phyloP scores from a whole-genome alignment of 2,888 invertebrate genomes.

The Eupithecia insigniata region DNA sequence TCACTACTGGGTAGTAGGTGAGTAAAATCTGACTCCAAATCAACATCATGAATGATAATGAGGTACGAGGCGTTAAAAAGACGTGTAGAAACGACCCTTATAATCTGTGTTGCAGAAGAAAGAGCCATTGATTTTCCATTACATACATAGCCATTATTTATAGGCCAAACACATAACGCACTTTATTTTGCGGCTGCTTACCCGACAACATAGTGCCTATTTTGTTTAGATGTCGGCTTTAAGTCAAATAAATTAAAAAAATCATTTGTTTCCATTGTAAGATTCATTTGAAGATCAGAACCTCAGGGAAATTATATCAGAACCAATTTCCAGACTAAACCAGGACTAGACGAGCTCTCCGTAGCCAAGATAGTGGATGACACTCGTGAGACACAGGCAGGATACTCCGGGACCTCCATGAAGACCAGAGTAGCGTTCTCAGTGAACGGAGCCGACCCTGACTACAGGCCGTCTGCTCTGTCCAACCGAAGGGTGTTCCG shows the following conservation, averaged over 20 bases:
- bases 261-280: not conserved
- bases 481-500: slow-evolving; percentile 88
- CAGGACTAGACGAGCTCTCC: slow-evolving; percentile 87
- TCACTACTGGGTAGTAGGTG: too few relatives aligned
- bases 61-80: not conserved
- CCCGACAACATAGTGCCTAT: not conserved
- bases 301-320: not conserved
- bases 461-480: slow-evolving; percentile 89
- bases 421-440: slow-evolving; percentile 95
- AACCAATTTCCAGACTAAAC: slow-evolving; percentile 63
- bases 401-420: slow-evolving; percentile 91
- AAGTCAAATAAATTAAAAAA: not conserved
- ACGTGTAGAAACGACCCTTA: not conserved
- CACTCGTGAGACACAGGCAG: slow-evolving; percentile 89
- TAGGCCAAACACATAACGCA: not conserved
- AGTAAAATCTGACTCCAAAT: not conserved
- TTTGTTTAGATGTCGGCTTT: too few relatives aligned
- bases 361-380: slow-evolving; percentile 88
- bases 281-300: not conserved
- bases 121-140: not conserved
- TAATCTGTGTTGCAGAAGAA: not conserved
- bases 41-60: not conserved
- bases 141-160: too few relatives aligned
- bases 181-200: not conserved
- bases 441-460: slow-evolving; percentile 93